Evolutionary conservation across 2,113 vertebrate species (phyloP), one percentile per base, ranked within the genome.

Genomic region (Gnathonemus longibarbis): DNA sequence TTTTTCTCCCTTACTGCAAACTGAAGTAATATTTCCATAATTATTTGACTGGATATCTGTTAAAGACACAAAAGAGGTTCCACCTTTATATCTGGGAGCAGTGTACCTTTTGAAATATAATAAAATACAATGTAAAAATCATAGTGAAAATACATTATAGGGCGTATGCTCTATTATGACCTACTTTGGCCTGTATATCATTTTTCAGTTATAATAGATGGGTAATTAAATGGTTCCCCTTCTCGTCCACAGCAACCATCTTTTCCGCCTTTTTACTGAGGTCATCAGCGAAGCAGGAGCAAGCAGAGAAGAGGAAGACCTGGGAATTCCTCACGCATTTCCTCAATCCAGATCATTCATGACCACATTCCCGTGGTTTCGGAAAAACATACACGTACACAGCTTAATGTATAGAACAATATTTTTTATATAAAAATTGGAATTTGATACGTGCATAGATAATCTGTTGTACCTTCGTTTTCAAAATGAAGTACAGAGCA

Each of bases 311-410:
- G 94, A 97, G 94, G 93, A 98, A 96, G 92, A 96, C 96, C n/a
- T 97, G 97, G 93, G 97, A 97, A 11, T 99, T 99, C 58, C 96
- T 98, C 93, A 95, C 91, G 6, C 97, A 97, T 89, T 99, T 99
- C 93, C 95, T 99, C 42, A 90, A 46, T 52, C 91, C 93, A 89
- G 93, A 92, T 31, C 91, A 88, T 27, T 89, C 90, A 0, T 95
- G 95, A 96, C 35, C 49, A 50, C 27, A n/a, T 90, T 8, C 39
- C 48, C 24, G 17, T 24, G 50, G 24, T 35, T 52, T 80, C 46
- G 42, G 53, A 87, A n/a, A 27, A 27, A 49, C 70, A 39, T 42
- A n/a, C 39, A 48, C 35, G 93, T 91, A 90, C 91, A 70, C 84
- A 62, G 39, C 49, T 89, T 89, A 88, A 50, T 91, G 86, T 91